phyloP scores from a whole-genome alignment of 2,113 vertebrate genomes.

The Hystrix cristata region DNA sequence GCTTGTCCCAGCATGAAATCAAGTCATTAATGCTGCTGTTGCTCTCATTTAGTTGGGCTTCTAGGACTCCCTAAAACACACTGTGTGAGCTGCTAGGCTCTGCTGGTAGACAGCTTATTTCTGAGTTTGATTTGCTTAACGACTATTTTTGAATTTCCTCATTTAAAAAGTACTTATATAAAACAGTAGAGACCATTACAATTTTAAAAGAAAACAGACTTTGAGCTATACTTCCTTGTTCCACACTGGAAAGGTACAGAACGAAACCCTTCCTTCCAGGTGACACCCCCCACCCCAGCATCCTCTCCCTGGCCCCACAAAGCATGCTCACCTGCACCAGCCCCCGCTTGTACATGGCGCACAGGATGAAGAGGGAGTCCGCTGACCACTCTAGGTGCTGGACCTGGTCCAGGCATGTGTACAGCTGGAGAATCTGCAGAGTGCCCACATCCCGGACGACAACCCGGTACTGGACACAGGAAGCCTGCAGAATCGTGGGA shows the following conservation, averaged over 20 bases:
- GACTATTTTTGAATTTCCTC: neutral
- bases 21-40: slow-evolving; percentile 71
- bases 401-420: slow-evolving; percentile 96
- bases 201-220: neutral
- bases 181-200: neutral
- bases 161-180: neutral
- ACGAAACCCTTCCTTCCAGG: fast-evolving
- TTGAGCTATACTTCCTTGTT: neutral
- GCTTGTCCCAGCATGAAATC: slow-evolving; percentile 90
- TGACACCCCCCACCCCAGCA: fast-evolving
- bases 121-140: neutral
- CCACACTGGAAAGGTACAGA: neutral
- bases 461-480: slow-evolving; percentile 95
- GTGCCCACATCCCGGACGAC: slow-evolving; percentile 92
- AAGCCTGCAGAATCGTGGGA: slow-evolving; percentile 88
- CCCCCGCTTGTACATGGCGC: slow-evolving; percentile 96
- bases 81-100: fast-evolving
- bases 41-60: neutral
- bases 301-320: neutral
- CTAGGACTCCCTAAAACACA: neutral
- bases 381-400: slow-evolving; percentile 96
- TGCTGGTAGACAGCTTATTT: fast-evolving
- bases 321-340: slow-evolving; percentile 92
- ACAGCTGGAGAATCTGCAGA: slow-evolving; percentile 94
- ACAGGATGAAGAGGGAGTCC: slow-evolving; percentile 96